A percentile compares a stretch with the other conserved stretches of the same genome.
Evolutionary conservation across 2,888 invertebrate species (phyloP).

Genomic region (Julus scanicus): DNA sequence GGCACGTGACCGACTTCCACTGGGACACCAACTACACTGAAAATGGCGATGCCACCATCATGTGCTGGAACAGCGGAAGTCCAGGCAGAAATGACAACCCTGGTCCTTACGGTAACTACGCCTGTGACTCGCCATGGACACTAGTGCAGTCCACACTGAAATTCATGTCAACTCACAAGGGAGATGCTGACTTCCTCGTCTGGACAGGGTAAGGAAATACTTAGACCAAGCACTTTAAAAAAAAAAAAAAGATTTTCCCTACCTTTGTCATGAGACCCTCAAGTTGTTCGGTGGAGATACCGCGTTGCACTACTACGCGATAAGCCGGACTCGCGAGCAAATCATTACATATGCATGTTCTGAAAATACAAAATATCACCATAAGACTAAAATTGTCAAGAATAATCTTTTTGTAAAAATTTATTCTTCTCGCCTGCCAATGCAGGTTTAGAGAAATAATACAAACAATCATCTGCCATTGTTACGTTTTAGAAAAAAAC

Average conservation of each 20-base stretch:
- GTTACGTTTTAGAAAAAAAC: too few species aligned
- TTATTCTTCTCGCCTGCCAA: too few species aligned
- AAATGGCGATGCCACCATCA: constrained; percentile 79
- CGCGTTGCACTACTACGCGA: too few species aligned
- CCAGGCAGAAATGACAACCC: constrained; percentile 64
- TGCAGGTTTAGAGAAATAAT: too few species aligned
- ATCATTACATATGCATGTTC: too few species aligned
- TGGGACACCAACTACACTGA: constrained; percentile 84
- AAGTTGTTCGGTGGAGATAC: too few species aligned
- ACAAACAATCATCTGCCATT: too few species aligned
- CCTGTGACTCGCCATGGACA: constrained; percentile 89
- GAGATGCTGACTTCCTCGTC: constrained; percentile 89
- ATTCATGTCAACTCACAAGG: constrained; percentile 85
- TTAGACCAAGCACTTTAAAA: constrained; percentile 8
- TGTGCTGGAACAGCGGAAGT: constrained; percentile 72
- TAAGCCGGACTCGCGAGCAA: too few species aligned
- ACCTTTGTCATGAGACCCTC: neutral
- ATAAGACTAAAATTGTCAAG: too few species aligned
- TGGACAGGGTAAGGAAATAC: constrained; percentile 86
- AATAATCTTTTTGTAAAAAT: too few species aligned
- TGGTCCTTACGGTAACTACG: constrained; percentile 81
- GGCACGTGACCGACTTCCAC: constrained; percentile 95
- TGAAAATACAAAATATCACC: too few species aligned
- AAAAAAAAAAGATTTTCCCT: neutral
- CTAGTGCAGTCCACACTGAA: constrained; percentile 88